Conservation (phyloP, 2,113 vertebrate genomes). For the Heterocephalus glaber region DNA sequence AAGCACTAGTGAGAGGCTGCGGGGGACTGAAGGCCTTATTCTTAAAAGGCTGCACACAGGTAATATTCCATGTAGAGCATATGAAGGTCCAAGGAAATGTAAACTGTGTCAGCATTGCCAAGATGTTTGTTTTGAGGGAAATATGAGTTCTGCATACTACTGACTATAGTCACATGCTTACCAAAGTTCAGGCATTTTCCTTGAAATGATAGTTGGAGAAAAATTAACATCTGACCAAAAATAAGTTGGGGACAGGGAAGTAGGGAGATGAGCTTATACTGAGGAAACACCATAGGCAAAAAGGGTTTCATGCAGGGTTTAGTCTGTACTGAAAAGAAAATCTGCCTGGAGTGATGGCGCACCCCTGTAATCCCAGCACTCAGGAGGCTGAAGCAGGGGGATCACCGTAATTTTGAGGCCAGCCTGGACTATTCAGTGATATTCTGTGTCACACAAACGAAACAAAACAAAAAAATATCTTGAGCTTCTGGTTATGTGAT, state of each 20-base stretch:
- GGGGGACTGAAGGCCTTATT: conserved; percentile 94
- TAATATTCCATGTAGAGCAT: conserved; percentile 79
- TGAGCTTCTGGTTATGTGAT: conserved; percentile 73
- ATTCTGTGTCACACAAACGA: background rate
- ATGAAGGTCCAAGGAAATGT: background rate
- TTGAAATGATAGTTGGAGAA: conserved; percentile 6
- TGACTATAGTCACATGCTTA: conserved; percentile 39
- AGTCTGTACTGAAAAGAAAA: conserved; percentile 2
- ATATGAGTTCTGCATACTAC: background rate
- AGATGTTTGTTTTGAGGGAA: background rate
- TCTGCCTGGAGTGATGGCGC: background rate
- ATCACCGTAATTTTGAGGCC: background rate
- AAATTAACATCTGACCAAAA: conserved; percentile 19
- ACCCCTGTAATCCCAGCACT: background rate
- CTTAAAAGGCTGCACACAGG: conserved; percentile 98
- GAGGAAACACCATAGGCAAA: background rate
- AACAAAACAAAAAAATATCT: conserved; percentile 69
- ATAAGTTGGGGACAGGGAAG: background rate
- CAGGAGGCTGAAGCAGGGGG: background rate
- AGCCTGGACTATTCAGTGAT: background rate
- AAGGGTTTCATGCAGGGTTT: background rate
- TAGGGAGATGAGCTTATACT: background rate
- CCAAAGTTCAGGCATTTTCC: background rate
- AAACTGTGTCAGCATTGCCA: background rate
- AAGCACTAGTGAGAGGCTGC: conserved; percentile 96